phyloP scores from a whole-genome alignment of 2,888 invertebrate species.

The Melolontha melolontha region DNA sequence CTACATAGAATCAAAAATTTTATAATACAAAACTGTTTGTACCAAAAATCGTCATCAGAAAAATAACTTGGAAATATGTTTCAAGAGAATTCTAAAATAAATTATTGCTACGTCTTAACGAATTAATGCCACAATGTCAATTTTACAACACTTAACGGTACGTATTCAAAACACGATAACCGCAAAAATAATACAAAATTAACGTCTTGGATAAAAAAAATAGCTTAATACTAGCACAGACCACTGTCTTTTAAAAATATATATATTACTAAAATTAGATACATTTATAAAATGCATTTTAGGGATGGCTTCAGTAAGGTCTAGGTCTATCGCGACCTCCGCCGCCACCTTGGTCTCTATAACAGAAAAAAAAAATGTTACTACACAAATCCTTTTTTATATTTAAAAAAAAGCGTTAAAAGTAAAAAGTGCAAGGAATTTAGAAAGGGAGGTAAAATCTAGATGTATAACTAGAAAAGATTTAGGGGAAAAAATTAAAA shows the following conservation, averaged over 20 bases:
- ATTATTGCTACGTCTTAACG: too few species aligned
- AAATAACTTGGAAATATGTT: too few species aligned
- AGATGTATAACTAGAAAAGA: too few species aligned
- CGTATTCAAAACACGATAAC: too few species aligned
- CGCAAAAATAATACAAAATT: too few species aligned
- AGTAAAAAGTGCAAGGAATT: not conserved
- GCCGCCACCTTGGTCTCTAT: conserved; percentile 62
- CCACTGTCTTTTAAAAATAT: conserved; percentile 19
- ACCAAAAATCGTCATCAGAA: not conserved
- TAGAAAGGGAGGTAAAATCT: too few species aligned
- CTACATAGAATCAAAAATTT: conserved; percentile 9
- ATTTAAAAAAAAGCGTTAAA: not conserved
- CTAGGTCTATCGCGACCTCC: conserved; percentile 61
- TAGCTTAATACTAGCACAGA: conserved; percentile 12
- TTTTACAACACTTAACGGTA: too few species aligned
- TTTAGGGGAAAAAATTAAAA: too few species aligned
- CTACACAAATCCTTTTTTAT: not conserved
- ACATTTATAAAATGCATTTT: conserved; percentile 39
- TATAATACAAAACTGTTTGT: conserved; percentile 1
- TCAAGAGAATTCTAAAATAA: too few species aligned
- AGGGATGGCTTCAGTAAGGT: conserved; percentile 56
- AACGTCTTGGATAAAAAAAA: not conserved
- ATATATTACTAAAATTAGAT: conserved; percentile 30
- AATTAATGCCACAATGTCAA: too few species aligned
- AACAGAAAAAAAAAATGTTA: conserved; percentile 43